Evolutionary conservation across 2,888 invertebrate species (phyloP).

Genomic region (Pogonocherus hispidulus): DNA sequence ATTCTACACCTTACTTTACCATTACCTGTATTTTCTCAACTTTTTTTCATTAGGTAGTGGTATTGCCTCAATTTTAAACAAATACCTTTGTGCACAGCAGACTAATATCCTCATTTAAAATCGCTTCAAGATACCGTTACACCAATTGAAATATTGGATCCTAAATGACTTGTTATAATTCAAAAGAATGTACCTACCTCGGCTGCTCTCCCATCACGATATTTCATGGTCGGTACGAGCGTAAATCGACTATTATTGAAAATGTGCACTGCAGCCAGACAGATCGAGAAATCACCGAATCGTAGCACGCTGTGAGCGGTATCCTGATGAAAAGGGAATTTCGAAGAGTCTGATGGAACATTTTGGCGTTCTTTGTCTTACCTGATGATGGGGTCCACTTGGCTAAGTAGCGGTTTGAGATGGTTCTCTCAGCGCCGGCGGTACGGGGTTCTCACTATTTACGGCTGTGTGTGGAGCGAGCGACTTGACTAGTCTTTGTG

Average conservation of each 20-base stretch:
- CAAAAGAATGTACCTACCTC: neutral
- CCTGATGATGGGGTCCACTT: constrained; percentile 53
- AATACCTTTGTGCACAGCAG: neutral
- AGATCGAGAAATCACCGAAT: constrained; percentile 17
- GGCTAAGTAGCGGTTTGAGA: constrained; percentile 51
- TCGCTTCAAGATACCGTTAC: neutral
- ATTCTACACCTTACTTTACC: too few relatives aligned
- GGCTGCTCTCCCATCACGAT: constrained; percentile 11
- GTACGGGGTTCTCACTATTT: neutral
- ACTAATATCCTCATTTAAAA: neutral
- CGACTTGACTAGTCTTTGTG: too few relatives aligned
- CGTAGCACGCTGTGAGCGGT: constrained; percentile 12
- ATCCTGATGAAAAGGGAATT: constrained; percentile 18
- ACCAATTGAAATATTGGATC: constrained; percentile 21
- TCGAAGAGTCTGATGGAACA: neutral
- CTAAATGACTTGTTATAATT: constrained; percentile 4
- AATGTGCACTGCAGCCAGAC: neutral
- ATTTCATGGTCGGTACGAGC: neutral
- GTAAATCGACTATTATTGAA: constrained; percentile 13
- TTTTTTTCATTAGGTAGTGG: too few relatives aligned
- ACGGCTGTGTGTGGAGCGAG: too few relatives aligned
- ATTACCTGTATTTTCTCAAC: too few relatives aligned
- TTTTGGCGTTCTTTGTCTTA: constrained; percentile 19
- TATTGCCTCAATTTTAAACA: too few relatives aligned
- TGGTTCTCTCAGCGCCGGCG: constrained; percentile 4